Percentiles rank a stretch among this genome's conserved stretches.
Evolutionary conservation across 2,113 vertebrate genomes (phyloP).

Genomic region (Calonectris borealis): DNA sequence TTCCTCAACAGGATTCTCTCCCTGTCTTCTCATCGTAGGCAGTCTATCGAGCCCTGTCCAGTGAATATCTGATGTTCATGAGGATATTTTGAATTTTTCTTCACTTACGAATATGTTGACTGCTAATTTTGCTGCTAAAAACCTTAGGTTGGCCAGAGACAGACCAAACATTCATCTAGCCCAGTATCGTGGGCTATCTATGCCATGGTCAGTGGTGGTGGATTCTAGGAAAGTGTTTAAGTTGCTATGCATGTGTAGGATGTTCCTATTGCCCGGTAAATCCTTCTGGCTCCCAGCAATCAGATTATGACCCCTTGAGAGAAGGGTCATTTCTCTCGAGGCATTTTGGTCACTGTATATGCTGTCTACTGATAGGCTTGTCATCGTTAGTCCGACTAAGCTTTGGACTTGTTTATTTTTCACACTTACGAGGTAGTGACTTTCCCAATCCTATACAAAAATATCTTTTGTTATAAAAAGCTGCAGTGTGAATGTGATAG

Average conservation of each 20-base stretch:
- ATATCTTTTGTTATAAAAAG: background rate
- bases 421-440: rapidly evolving
- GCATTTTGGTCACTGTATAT: background rate
- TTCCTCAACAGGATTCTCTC: background rate
- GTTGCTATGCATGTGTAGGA: background rate
- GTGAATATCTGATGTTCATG: too few relatives aligned
- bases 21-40: background rate
- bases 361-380: background rate
- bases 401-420: background rate
- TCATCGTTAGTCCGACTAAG: background rate
- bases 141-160: background rate
- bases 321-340: background rate
- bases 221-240: background rate
- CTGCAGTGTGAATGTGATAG: background rate
- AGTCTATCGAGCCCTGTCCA: background rate
- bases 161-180: too few relatives aligned
- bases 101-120: rapidly evolving
- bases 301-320: background rate
- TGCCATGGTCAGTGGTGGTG: background rate
- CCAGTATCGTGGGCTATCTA: rapidly evolving
- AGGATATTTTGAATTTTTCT: background rate
- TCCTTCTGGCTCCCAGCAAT: background rate
- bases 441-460: background rate
- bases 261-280: background rate
- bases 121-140: background rate